Percentiles rank a stretch among this genome's conserved stretches.
These are phyloP conservation scores for Dasysyrphus albostriatus DNA, from an alignment of 2,888 invertebrate genomes.

Conservation along the genomic window DNA sequence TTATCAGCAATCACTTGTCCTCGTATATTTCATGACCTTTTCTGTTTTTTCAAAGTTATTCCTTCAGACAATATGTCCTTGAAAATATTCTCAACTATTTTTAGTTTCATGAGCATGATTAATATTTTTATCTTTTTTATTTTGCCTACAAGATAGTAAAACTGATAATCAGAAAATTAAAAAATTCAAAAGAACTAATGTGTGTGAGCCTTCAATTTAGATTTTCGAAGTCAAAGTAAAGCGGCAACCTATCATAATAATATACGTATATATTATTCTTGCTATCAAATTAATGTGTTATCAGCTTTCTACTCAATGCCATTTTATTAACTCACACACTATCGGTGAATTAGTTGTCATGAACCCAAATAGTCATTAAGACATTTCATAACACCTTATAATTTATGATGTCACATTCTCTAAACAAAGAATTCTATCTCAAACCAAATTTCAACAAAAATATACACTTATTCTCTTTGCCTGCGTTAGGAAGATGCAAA, in stretches of 20 bases:
- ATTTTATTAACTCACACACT: not conserved
- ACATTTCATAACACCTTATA: not conserved
- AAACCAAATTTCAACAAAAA: not conserved
- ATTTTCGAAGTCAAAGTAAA: not conserved
- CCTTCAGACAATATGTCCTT: not conserved
- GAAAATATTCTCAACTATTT: not conserved
- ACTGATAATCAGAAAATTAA: not conserved
- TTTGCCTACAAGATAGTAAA: not conserved
- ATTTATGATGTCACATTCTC: slow-evolving; percentile 1
- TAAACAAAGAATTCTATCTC: not conserved
- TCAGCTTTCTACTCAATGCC: not conserved
- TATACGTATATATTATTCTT: not conserved
- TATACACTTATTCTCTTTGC: not conserved
- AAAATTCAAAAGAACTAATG: not conserved
- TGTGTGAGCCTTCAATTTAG: not conserved
- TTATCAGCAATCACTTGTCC: too few relatives aligned
- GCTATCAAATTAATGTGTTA: not conserved
- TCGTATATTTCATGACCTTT: not conserved
- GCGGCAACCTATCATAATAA: not conserved
- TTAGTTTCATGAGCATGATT: not conserved
- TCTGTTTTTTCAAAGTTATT: not conserved
- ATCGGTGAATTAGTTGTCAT: not conserved
- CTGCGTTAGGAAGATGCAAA: not conserved
- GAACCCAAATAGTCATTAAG: not conserved
- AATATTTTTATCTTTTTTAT: not conserved